Evolutionary conservation across 2,113 vertebrate genomes (phyloP).

Genomic region (Crypturellus undulatus): DNA sequence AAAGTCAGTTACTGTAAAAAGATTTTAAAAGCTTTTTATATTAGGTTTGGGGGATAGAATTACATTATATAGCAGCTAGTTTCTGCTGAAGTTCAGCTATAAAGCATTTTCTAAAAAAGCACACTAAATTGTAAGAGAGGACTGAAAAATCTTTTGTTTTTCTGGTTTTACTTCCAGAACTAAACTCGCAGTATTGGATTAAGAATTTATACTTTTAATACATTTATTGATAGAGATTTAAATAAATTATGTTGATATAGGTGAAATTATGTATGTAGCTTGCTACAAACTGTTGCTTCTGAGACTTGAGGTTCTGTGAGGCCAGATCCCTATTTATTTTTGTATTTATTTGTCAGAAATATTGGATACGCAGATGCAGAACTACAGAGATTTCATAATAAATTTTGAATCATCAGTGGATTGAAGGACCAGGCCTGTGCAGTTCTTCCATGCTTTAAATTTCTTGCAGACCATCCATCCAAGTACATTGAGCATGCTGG

Average conservation of each 20-base stretch:
- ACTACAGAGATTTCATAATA: constrained; percentile 19
- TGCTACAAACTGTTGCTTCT: constrained; percentile 55
- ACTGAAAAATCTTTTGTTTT: constrained; percentile 56
- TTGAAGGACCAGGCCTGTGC: constrained; percentile 31
- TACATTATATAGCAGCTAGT: constrained; percentile 61
- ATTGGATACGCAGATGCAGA: constrained; percentile 26
- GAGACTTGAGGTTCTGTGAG: constrained; percentile 67
- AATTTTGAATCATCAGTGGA: constrained; percentile 16
- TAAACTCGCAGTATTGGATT: constrained; percentile 63
- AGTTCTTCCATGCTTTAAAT: constrained; percentile 60
- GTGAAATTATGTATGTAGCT: constrained; percentile 68
- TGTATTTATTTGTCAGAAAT: constrained; percentile 77
- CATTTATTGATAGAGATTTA: constrained; percentile 69
- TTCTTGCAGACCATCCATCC: constrained; percentile 35
- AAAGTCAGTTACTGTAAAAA: constrained; percentile 73
- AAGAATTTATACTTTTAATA: constrained; percentile 75
- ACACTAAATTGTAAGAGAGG: constrained; percentile 51
- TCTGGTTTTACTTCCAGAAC: constrained; percentile 65
- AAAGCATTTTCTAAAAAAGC: constrained; percentile 61
- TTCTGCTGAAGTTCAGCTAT: constrained; percentile 63
- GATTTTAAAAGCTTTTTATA: constrained; percentile 71
- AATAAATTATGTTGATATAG: constrained; percentile 74
- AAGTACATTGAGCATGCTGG: constrained; percentile 46
- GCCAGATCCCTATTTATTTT: constrained; percentile 78
- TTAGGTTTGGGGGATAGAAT: constrained; percentile 58